These are phyloP conservation scores for Diuraphis noxia DNA, from an alignment of 1,140 invertebrate species.

Conservation along the genomic window DNA sequence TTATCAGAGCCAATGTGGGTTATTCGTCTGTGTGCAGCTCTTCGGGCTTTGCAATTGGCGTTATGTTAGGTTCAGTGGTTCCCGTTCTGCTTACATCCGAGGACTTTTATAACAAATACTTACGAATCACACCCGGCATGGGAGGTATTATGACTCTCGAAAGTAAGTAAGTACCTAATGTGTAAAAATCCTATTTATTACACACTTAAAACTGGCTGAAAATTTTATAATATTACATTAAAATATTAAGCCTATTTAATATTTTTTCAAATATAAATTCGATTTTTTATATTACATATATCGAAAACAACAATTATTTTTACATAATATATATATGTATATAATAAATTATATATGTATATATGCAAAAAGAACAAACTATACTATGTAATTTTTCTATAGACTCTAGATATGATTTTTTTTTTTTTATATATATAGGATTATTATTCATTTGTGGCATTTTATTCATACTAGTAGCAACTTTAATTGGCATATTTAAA, in stretches of 20 bases:
- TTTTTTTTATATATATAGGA: neutral
- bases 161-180: constrained; percentile 62
- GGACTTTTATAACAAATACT: constrained; percentile 92
- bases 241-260: too few relatives aligned
- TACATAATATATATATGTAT: too few relatives aligned
- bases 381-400: neutral
- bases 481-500: constrained; percentile 5
- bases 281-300: too few relatives aligned
- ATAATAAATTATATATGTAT: too few relatives aligned
- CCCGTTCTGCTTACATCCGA: constrained; percentile 95
- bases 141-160: constrained; percentile 83
- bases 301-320: neutral
- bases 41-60: constrained; percentile 97
- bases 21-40: constrained; percentile 98
- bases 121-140: constrained; percentile 71
- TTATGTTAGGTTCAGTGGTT: constrained; percentile 94
- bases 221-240: neutral
- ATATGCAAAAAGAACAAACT: neutral
- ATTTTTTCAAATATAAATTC: too few relatives aligned
- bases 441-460: constrained; percentile 15
- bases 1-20: constrained; percentile 80
- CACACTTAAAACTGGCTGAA: neutral
- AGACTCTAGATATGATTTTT: neutral
- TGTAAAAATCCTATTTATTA: neutral
- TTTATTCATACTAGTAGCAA: constrained; percentile 66